These are phyloP conservation scores for Halesus radiatus DNA, from an alignment of 1,140 invertebrate species.

Conservation along the genomic window DNA sequence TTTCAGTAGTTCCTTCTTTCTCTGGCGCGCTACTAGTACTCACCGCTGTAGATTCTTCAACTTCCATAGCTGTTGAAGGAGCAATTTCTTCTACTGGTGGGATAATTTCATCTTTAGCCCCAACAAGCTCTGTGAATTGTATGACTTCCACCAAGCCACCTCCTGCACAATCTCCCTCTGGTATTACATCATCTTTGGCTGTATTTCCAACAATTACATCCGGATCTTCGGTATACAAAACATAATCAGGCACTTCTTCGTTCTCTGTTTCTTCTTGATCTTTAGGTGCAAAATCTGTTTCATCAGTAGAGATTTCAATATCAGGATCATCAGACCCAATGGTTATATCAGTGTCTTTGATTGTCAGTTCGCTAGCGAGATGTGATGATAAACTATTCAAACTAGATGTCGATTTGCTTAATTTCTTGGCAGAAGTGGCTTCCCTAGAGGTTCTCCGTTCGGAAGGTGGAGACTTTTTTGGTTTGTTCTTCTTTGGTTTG, in stretches of 20 bases:
- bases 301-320: background rate
- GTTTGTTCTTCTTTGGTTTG: slow-evolving; percentile 42
- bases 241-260: slow-evolving; percentile 2
- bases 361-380: background rate
- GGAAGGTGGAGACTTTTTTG: slow-evolving; percentile 15
- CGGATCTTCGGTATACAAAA: slow-evolving; percentile 21
- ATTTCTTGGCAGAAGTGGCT: background rate
- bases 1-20: slow-evolving; percentile 6
- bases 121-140: background rate
- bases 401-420: background rate
- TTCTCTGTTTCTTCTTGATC: slow-evolving; percentile 3
- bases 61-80: background rate
- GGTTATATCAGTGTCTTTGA: background rate
- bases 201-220: background rate
- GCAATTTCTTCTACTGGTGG: background rate
- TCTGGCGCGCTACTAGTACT: background rate
- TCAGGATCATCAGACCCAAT: background rate
- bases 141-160: background rate
- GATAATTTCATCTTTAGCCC: background rate
- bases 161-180: background rate
- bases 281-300: background rate
- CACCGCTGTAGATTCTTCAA: background rate
- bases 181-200: background rate
- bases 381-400: background rate
- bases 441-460: background rate